phyloP scores from a whole-genome alignment of 1,140 invertebrate species.

The Neocloeon triangulifer region DNA sequence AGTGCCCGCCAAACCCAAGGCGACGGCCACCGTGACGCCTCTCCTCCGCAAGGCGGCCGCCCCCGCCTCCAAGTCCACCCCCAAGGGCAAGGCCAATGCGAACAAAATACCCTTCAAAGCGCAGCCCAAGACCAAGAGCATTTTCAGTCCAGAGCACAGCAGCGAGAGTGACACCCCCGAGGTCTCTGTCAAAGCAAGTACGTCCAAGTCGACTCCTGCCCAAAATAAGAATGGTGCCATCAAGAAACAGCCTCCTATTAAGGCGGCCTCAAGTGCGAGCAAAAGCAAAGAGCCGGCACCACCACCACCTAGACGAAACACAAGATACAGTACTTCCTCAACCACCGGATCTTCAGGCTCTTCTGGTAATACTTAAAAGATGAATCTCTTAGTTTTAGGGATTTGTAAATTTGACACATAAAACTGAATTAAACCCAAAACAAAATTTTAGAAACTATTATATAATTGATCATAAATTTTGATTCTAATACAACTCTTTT shows the following conservation, averaged over 20 bases:
- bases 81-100: slow-evolving; percentile 14
- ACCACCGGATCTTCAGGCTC: slow-evolving; percentile 8
- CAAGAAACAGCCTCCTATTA: slow-evolving; percentile 15
- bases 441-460: not conserved
- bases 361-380: slow-evolving; percentile 7
- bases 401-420: not conserved
- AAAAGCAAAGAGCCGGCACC: slow-evolving; percentile 2
- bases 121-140: slow-evolving; percentile 51
- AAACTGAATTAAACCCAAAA: not conserved
- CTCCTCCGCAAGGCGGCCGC: no score
- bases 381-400: not conserved
- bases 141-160: slow-evolving; percentile 60
- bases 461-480: not conserved
- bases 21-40: slow-evolving; percentile 22
- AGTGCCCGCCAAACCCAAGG: slow-evolving; percentile 26
- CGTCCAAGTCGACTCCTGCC: slow-evolving; percentile 4
- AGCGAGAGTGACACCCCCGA: slow-evolving; percentile 39
- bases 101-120: slow-evolving; percentile 13
- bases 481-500: not conserved
- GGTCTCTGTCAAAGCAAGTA: slow-evolving; percentile 8
- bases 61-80: no score
- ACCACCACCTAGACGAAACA: slow-evolving; percentile 8
- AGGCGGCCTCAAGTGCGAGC: no score
- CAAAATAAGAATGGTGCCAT: slow-evolving; percentile 15
- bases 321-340: slow-evolving; percentile 7